Percentiles rank a stretch among this genome's conserved stretches.
phyloP scores from a whole-genome alignment of 1,140 invertebrate species.

The Laupala kohalensis region DNA sequence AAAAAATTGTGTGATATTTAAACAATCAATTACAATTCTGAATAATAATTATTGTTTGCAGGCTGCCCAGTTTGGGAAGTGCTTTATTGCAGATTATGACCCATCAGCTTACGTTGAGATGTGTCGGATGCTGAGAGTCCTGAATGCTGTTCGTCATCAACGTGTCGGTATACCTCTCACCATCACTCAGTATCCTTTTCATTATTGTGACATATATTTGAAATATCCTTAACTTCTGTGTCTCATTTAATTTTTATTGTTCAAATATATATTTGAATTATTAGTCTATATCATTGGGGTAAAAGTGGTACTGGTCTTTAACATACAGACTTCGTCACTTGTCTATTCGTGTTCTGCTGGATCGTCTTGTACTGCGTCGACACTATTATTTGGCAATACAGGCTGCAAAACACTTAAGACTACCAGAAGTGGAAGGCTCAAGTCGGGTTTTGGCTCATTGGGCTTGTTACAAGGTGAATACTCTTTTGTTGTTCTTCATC shows the following conservation, averaged over 20 bases:
- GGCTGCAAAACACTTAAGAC: slow-evolving; percentile 76
- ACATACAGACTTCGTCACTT: slow-evolving; percentile 56
- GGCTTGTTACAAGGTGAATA: slow-evolving; percentile 96
- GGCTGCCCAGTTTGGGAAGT: slow-evolving; percentile 90
- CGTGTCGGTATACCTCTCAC: slow-evolving; percentile 85
- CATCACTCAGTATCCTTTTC: slow-evolving; percentile 63
- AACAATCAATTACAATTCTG: no score
- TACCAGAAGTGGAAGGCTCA: slow-evolving; percentile 67
- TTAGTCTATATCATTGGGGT: no score
- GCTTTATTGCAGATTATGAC: slow-evolving; percentile 65
- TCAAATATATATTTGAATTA: no score
- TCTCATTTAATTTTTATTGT: no score
- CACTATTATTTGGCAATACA: slow-evolving; percentile 84
- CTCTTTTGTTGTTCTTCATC: no score
- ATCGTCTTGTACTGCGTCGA: slow-evolving; percentile 76
- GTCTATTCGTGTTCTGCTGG: slow-evolving; percentile 63
- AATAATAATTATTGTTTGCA: slow-evolving; percentile 30
- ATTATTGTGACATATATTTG: no score
- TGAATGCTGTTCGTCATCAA: slow-evolving; percentile 80
- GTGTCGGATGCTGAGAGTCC: slow-evolving; percentile 71
- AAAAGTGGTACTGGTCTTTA: no score
- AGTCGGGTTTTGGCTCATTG: slow-evolving; percentile 89
- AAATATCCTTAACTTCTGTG: no score
- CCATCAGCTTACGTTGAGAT: slow-evolving; percentile 78
- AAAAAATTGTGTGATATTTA: neutral